Evolutionary conservation across 2,888 invertebrate genomes (phyloP), one percentile per base, ranked within the genome.

Genomic region (Phasia obesa): DNA sequence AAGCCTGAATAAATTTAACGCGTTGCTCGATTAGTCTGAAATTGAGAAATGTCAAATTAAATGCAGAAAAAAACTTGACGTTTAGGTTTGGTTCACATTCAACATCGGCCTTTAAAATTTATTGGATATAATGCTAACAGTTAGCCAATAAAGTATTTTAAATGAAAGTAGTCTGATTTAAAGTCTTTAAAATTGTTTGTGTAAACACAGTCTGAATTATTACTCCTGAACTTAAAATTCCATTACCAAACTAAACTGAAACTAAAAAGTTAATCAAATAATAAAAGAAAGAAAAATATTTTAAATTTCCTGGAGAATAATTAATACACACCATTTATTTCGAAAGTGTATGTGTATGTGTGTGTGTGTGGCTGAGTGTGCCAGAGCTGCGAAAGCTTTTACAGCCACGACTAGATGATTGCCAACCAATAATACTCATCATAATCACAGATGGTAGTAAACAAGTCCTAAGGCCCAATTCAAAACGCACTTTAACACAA

Each of bases 271-370:
- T 67, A 69, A 69, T 55, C 53, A 67, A 55, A 67, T 17, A 67
- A 67, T 51, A 67, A 67, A 67, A 7, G n/a, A 57, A 21, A 38
- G 44, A 64, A 57, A 47, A 42, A 38, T 55, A 19, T 62, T 49
- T 35, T 2, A 55, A 67, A 70, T 60, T 17, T 51, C 78, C 82
- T 60, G n/a, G 42, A 64, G 78, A 59, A 59, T 42, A 75, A 74
- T 74, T 83, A n/a, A n/a, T n/a, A n/a, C 82, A 70, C 78, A 83
- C 82, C 74, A 74, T 77, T 74, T 25, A 42, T 49, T 44, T 27
- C 49, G 15, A 2, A 15, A 21, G 2, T 27, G 27, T 59, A 0
- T 49, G 31, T 60, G n/a, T 47, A 21, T 11, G 23, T 49, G 17
- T 27, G 21, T 49, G 19, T 15, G n/a, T 23, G 21, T 17, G 23